A percentile compares a stretch with the other conserved stretches of the same genome.
phyloP scores from a whole-genome alignment of 2,888 invertebrate genomes.

The Pomacea canaliculata region DNA sequence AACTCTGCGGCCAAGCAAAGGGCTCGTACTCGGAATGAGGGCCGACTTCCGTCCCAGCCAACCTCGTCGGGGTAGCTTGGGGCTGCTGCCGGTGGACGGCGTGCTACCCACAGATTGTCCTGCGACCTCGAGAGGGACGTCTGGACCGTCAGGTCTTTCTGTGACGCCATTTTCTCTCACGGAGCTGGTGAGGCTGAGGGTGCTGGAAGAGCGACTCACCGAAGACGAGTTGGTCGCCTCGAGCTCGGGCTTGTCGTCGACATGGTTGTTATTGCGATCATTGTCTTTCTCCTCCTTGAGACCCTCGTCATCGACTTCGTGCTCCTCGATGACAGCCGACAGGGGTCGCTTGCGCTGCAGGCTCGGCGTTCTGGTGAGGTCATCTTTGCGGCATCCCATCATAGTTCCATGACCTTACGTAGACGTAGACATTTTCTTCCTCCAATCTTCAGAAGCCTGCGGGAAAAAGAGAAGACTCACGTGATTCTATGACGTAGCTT shows the following conservation, averaged over 20 bases:
- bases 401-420: not conserved
- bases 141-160: not conserved
- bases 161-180: not conserved
- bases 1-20: slow-evolving; percentile 10
- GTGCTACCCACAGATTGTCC: not conserved
- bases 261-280: not conserved
- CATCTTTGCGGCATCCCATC: slow-evolving; percentile 29
- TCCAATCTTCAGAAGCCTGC: no score
- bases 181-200: not conserved
- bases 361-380: slow-evolving; percentile 24
- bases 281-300: not conserved
- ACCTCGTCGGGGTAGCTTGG: not conserved
- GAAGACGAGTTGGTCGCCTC: not conserved
- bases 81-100: not conserved
- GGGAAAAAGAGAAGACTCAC: no score
- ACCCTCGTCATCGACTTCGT: slow-evolving; percentile 21
- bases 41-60: slow-evolving; percentile 5
- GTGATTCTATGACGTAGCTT: no score
- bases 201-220: not conserved
- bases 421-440: not conserved
- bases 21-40: slow-evolving; percentile 5
- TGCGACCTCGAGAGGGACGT: not conserved
- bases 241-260: not conserved
- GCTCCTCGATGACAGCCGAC: slow-evolving; percentile 30
- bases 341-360: slow-evolving; percentile 26